Evolutionary conservation across 2,113 vertebrate genomes (phyloP).

Genomic region (Henicopernis longicauda): DNA sequence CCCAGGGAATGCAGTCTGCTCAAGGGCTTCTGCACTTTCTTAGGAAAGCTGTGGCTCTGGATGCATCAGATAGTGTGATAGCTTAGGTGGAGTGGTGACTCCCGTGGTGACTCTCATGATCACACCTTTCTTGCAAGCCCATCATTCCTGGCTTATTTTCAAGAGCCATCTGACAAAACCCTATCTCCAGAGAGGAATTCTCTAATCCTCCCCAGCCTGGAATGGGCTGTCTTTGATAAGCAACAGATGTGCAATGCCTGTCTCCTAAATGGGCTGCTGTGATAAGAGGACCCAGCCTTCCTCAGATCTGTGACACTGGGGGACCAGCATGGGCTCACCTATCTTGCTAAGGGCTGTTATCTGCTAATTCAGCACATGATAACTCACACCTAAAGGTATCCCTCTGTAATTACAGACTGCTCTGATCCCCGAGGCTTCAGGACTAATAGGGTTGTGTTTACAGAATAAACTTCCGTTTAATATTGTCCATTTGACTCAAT

Average conservation of each 20-base stretch:
- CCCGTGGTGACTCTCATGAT: not conserved
- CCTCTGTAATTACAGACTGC: not conserved
- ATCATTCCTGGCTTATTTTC: not conserved
- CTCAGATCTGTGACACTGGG: not conserved
- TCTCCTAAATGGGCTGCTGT: not conserved
- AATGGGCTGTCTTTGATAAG: not conserved
- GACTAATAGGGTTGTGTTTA: not conserved
- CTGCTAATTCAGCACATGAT: not conserved
- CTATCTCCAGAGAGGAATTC: not conserved
- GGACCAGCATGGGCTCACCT: not conserved
- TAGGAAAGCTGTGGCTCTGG: not conserved
- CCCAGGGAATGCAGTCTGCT: not conserved
- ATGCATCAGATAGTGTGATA: accelerated
- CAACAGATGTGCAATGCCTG: not conserved
- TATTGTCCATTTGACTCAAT: not conserved
- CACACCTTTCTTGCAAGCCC: not conserved
- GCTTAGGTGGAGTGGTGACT: not conserved
- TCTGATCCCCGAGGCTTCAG: not conserved
- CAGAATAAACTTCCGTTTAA: not conserved
- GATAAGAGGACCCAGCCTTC: not conserved
- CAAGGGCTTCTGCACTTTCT: not conserved
- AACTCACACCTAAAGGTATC: not conserved
- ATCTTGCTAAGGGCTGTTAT: not conserved
- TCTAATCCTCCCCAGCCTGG: not conserved
- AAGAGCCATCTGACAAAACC: not conserved